Conservation (phyloP, 2,888 invertebrate species). For the Agrotis clavis region DNA sequence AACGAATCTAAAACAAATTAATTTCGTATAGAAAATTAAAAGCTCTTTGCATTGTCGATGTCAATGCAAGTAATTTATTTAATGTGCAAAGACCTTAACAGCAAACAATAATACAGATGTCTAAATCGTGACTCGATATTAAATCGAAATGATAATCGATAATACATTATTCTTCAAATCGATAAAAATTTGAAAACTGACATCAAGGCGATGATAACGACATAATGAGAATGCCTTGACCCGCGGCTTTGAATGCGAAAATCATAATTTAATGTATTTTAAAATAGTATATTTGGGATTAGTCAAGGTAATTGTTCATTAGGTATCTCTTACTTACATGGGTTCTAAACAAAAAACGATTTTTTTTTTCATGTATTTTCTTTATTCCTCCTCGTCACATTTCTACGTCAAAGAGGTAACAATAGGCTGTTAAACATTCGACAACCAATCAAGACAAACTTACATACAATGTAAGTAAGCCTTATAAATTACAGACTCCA, state of each 20-base stretch:
- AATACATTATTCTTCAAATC: constrained; percentile 59
- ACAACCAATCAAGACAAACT: constrained; percentile 21
- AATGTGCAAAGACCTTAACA: constrained; percentile 51
- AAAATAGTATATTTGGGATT: constrained; percentile 55
- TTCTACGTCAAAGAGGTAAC: neutral
- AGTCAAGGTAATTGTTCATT: constrained; percentile 65
- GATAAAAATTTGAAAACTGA: constrained; percentile 73
- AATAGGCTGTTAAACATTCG: constrained; percentile 1
- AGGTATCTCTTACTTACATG: constrained; percentile 1
- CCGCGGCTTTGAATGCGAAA: constrained; percentile 61
- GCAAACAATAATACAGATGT: constrained; percentile 61
- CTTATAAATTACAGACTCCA: constrained; percentile 42
- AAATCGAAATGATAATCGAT: constrained; percentile 67
- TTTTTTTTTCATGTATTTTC: neutral
- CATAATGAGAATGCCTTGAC: constrained; percentile 71
- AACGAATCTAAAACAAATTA: constrained; percentile 27
- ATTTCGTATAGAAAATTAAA: constrained; percentile 39
- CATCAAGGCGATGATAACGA: constrained; percentile 70
- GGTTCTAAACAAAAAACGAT: constrained; percentile 11
- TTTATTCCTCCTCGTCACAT: neutral
- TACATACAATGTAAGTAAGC: constrained; percentile 41
- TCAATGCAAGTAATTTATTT: constrained; percentile 37
- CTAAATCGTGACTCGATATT: constrained; percentile 65
- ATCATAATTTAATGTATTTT: constrained; percentile 57
- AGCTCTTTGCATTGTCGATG: constrained; percentile 11